These are phyloP conservation scores for Gobius niger DNA, from an alignment of 2,113 vertebrate species.

Conservation along the genomic window DNA sequence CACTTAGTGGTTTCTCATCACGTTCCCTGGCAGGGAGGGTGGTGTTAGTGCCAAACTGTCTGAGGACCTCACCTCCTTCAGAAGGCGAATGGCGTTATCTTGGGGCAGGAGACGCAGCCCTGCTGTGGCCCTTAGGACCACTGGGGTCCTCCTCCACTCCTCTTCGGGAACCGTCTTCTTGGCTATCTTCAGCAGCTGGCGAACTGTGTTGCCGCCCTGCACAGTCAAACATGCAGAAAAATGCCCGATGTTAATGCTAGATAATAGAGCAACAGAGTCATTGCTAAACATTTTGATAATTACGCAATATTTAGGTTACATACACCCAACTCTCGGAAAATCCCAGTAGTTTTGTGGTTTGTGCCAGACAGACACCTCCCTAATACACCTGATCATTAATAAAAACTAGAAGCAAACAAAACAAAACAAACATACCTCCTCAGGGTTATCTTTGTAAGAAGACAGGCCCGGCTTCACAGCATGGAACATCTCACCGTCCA, in stretches of 20 bases:
- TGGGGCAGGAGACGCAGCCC: slow-evolving; percentile 89
- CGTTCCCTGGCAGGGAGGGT: slow-evolving; percentile 52
- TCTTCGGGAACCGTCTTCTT: slow-evolving; percentile 87
- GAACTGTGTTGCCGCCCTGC: slow-evolving; percentile 89
- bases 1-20: slow-evolving; percentile 74
- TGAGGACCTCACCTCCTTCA: slow-evolving; percentile 84
- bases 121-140: slow-evolving; percentile 94
- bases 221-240: slow-evolving; percentile 5
- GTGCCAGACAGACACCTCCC: slow-evolving; percentile 27
- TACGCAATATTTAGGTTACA: slow-evolving; percentile 48
- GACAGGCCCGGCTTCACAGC: slow-evolving; percentile 97
- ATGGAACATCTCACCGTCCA: slow-evolving; percentile 94
- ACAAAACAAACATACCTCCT: slow-evolving; percentile 79
- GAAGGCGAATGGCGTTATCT: slow-evolving; percentile 86
- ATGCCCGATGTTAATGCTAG: neutral
- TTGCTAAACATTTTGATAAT: slow-evolving; percentile 47
- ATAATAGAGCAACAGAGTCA: slow-evolving; percentile 18
- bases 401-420: slow-evolving; percentile 24
- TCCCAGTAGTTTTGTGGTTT: slow-evolving; percentile 38
- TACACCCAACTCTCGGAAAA: slow-evolving; percentile 52
- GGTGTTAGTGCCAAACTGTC: slow-evolving; percentile 66
- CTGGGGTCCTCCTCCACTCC: slow-evolving; percentile 89
- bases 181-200: slow-evolving; percentile 85
- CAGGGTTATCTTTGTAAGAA: slow-evolving; percentile 88
- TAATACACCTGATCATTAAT: slow-evolving; percentile 40